Evolutionary conservation across 1,140 invertebrate genomes (phyloP).

Genomic region (Sogatella furcifera): DNA sequence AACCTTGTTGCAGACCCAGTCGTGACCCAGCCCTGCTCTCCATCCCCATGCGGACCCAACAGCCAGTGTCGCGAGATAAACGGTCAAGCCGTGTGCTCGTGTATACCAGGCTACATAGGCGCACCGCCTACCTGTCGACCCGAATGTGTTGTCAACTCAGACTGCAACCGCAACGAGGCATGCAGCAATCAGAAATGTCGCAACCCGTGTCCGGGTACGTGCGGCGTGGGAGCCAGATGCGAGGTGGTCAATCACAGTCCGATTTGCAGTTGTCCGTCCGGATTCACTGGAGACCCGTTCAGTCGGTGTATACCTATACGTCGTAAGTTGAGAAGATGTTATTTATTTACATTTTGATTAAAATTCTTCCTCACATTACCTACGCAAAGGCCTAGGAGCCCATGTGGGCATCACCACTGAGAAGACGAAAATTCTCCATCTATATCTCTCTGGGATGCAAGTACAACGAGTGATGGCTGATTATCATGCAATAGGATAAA

Average conservation of each 20-base stretch:
- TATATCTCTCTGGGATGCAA: too few species aligned
- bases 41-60: conserved; percentile 43
- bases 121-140: conserved; percentile 58
- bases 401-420: too few species aligned
- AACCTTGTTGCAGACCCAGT: conserved; percentile 10
- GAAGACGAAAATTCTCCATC: too few species aligned
- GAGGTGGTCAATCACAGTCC: conserved; percentile 55
- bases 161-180: conserved; percentile 51
- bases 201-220: conserved; percentile 58
- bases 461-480: too few species aligned
- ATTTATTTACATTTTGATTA: too few species aligned
- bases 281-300: conserved; percentile 61
- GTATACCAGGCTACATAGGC: conserved; percentile 51
- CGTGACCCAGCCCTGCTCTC: conserved; percentile 32
- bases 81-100: conserved; percentile 52
- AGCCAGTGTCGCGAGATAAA: conserved; percentile 48
- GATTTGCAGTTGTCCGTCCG: conserved; percentile 51
- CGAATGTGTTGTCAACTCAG: conserved; percentile 60
- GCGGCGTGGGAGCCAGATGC: conserved; percentile 51
- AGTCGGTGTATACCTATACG: conserved; percentile 41
- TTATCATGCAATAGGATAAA: too few species aligned
- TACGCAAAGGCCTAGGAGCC: too few species aligned
- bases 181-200: conserved; percentile 58
- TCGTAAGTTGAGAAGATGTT: conserved; percentile 21
- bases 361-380: too few species aligned